A percentile compares a stretch with the other conserved stretches of the same genome.
phyloP scores from a whole-genome alignment of 2,797 vertebrate species.

The Toxotes lorentzi region DNA sequence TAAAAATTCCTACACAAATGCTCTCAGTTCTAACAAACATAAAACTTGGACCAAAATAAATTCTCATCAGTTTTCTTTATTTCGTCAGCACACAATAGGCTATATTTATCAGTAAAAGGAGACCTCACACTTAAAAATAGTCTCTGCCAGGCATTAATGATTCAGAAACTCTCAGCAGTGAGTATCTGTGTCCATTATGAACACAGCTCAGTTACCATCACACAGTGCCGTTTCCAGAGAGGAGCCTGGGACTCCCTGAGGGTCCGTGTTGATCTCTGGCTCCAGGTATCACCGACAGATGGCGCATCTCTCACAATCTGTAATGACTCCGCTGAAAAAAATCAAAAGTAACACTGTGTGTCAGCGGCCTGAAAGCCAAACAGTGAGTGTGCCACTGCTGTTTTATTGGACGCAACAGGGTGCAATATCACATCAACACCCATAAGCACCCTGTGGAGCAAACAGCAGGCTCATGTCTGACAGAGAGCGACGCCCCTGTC shows the following conservation, averaged over 20 bases:
- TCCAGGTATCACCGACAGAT: constrained; percentile 56
- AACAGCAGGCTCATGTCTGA: constrained; percentile 56
- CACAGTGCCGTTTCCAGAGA: constrained; percentile 39
- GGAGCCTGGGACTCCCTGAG: constrained; percentile 11
- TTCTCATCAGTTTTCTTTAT: not conserved
- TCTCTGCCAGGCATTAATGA: not conserved
- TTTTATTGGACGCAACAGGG: constrained; percentile 45
- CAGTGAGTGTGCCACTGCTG: constrained; percentile 19
- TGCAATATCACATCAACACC: constrained; percentile 31
- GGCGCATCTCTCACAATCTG: constrained; percentile 39
- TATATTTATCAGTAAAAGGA: not conserved
- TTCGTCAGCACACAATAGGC: not conserved
- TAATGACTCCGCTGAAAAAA: constrained; percentile 23
- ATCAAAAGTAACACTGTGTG: constrained; percentile 39
- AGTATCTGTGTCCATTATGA: constrained; percentile 4
- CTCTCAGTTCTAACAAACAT: not conserved
- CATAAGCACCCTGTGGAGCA: constrained; percentile 21
- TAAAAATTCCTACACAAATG: not conserved
- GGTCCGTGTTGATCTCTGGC: constrained; percentile 22
- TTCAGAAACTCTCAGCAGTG: not conserved
- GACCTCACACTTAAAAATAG: not conserved
- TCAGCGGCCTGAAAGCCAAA: not conserved
- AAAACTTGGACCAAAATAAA: not conserved
- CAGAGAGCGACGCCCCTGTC: constrained; percentile 65
- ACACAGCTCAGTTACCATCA: constrained; percentile 12